Evolutionary conservation across 1,140 invertebrate genomes (phyloP).

Genomic region (Papilio polytes): DNA sequence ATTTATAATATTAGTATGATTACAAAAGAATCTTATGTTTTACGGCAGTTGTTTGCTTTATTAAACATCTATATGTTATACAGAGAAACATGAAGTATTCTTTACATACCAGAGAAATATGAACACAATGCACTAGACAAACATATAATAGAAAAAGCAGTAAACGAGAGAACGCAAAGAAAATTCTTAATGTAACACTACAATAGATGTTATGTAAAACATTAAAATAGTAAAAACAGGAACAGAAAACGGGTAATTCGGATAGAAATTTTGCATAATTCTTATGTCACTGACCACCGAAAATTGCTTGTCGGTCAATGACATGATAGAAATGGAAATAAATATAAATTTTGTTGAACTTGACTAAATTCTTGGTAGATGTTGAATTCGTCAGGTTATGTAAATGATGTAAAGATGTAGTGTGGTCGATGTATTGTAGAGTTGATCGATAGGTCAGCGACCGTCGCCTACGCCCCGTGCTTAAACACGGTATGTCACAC

Average conservation of each 20-base stretch:
- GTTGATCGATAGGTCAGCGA: slow-evolving; percentile 73
- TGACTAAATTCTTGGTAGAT: slow-evolving; percentile 70
- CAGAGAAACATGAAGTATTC: slow-evolving; percentile 10
- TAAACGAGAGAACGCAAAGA: not conserved
- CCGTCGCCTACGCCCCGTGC: slow-evolving; percentile 58
- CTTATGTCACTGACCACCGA: slow-evolving; percentile 36
- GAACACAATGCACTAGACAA: slow-evolving; percentile 21
- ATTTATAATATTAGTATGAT: too few relatives aligned
- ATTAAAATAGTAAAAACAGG: slow-evolving; percentile 21
- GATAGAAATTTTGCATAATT: slow-evolving; percentile 42
- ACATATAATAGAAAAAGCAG: slow-evolving; percentile 3
- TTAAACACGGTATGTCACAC: slow-evolving; percentile 46
- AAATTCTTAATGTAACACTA: slow-evolving; percentile 25
- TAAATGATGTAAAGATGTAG: slow-evolving; percentile 74
- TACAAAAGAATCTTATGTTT: not conserved
- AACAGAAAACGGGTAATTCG: slow-evolving; percentile 31
- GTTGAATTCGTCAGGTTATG: slow-evolving; percentile 78
- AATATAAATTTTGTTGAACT: slow-evolving; percentile 68
- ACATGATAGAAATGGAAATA: slow-evolving; percentile 56
- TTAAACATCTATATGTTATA: not conserved
- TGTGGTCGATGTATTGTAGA: slow-evolving; percentile 68
- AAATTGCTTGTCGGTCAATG: slow-evolving; percentile 50
- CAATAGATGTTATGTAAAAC: slow-evolving; percentile 29
- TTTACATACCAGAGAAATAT: slow-evolving; percentile 18
- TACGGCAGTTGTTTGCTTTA: slow-evolving; percentile 1